Evolutionary conservation across 2,888 invertebrate species (phyloP).

Genomic region (Heliconius ethilla): DNA sequence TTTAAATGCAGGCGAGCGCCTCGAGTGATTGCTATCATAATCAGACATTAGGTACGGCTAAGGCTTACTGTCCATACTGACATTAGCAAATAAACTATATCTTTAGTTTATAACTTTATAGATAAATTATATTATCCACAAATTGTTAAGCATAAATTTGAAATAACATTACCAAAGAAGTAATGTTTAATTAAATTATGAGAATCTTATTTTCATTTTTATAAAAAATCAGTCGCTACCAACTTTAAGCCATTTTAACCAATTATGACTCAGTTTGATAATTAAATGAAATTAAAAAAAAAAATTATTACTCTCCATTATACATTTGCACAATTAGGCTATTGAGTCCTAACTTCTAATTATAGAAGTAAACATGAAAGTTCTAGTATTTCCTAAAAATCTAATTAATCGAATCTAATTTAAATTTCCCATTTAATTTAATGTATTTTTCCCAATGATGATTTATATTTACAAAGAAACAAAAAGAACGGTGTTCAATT

Average conservation of each 20-base stretch:
- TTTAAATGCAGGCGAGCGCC: conserved; percentile 42
- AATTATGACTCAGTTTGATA: not conserved
- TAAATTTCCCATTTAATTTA: too few relatives aligned
- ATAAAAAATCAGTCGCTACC: not conserved
- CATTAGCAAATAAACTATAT: conserved; percentile 5
- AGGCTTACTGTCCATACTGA: conserved; percentile 14
- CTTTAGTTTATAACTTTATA: not conserved
- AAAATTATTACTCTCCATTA: not conserved
- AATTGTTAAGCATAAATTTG: not conserved
- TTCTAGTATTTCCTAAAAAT: too few relatives aligned
- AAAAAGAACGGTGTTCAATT: too few relatives aligned
- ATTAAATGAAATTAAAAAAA: too few relatives aligned
- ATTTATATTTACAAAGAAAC: too few relatives aligned
- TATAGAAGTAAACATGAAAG: too few relatives aligned
- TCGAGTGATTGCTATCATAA: conserved; percentile 40
- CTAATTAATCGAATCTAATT: too few relatives aligned
- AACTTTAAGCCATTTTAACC: not conserved
- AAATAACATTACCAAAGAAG: not conserved
- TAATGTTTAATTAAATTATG: not conserved
- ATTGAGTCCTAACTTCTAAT: too few relatives aligned
- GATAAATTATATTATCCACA: not conserved
- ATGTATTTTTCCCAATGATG: too few relatives aligned
- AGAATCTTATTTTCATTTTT: not conserved
- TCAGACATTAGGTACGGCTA: conserved; percentile 39
- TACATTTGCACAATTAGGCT: too few relatives aligned